Conservation (phyloP, 92 coral and sea anemone species). For the Porites rus region DNA sequence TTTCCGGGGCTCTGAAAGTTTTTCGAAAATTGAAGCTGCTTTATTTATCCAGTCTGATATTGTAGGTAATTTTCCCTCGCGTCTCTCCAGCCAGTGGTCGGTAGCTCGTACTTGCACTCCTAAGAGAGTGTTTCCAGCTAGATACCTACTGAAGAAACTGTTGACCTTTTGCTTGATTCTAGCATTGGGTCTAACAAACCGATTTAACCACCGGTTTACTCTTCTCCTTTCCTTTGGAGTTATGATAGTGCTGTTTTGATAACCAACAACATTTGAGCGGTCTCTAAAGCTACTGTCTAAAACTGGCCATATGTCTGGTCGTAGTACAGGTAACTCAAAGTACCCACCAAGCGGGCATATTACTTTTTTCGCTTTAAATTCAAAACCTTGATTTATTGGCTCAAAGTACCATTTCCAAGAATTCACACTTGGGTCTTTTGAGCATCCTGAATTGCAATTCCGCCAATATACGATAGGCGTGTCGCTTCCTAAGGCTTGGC, state of each 20-base stretch:
- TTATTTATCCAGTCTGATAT: conserved; percentile 56
- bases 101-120: conserved; percentile 86
- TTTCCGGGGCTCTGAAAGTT: conserved; percentile 67
- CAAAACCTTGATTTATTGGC: conserved; percentile 65
- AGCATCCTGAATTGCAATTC: conserved; percentile 67
- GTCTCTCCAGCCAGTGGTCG: conserved; percentile 68
- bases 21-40: conserved; percentile 47
- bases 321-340: background rate
- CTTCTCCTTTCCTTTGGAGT: conserved; percentile 40
- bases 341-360: conserved; percentile 34
- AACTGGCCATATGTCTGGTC: background rate
- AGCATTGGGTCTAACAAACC: conserved; percentile 42
- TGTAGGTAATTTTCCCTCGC: conserved; percentile 44
- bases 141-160: conserved; percentile 38
- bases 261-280: conserved; percentile 30
- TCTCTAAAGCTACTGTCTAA: conserved; percentile 2
- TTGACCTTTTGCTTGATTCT: conserved; percentile 47
- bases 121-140: conserved; percentile 54
- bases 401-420: conserved; percentile 83
- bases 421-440: conserved; percentile 50
- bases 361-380: conserved; percentile 40
- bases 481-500: conserved; percentile 34
- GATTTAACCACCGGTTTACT: conserved; percentile 54
- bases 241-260: conserved; percentile 41
- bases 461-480: conserved; percentile 72